Base-by-base conservation (phyloP, 2,113 vertebrate genomes). In the Macquaria ambigua region DNA sequence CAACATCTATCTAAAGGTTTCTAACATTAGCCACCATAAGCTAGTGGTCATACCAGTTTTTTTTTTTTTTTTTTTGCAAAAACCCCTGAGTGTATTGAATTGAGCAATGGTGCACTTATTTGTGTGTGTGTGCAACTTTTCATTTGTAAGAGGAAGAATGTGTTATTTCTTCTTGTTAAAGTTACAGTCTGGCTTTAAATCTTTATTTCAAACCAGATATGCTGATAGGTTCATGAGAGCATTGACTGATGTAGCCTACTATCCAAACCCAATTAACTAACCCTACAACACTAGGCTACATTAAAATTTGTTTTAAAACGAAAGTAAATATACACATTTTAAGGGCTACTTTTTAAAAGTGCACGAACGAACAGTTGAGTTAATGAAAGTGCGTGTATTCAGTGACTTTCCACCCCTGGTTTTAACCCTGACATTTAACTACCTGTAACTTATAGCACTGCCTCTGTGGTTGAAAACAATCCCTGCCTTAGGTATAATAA, bases 401-500 rank as follows among this genome's bases (percentile, higher is more conserved):
- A 14, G 61, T 74, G 8, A 3, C 23, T 63, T 69, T 75, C 86
- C 86, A 70, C 72, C 50, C 66, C 83, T 90, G 90, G 78, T 70
- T 68, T 56, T 43, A 76, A 64, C 28, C 48, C 76, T 87, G 85
- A 66, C 77, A 56, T 82, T 77, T 8, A 59, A 62, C 23, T 5
- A 66, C 64, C 39, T 82, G 87, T 89, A 76, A 52, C n/a, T 63
- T 77, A 8, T 0, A 82, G 79, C 72, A 21, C 86, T 82, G 81
- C 81, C 86, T 71, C 81, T 84, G 91, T 89, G 83, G 68, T 89
- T 81, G 68, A 76, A 77, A 90, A 75, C 86, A 73, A 75, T 66
- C 82, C 76, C 80, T 82, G 77, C 88, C 85, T 91, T 86, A 68
- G 78, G 21, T 72, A 23, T 67, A 94, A 94, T 93, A 94, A 94